Evolutionary conservation across 1,140 invertebrate genomes (phyloP).

Genomic region (Stenopsyche tienmushanensis): DNA sequence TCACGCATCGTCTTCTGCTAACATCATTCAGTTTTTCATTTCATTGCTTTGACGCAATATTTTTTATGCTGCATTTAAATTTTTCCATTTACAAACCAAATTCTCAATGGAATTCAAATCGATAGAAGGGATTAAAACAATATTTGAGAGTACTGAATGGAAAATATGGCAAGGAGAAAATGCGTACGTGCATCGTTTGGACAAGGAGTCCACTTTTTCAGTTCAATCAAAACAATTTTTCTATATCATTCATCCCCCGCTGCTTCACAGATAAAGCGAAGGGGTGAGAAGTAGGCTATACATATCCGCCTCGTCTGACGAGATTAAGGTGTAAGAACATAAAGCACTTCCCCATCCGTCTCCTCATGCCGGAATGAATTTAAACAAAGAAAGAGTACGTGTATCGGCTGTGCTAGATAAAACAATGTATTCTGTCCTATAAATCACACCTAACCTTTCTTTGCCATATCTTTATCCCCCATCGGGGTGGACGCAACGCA

Average conservation of each 20-base stretch:
- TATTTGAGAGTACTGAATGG: no score
- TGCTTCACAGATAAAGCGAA: not conserved
- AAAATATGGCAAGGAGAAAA: no score
- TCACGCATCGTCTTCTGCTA: no score
- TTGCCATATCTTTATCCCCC: slow-evolving; percentile 33
- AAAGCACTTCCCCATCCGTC: not conserved
- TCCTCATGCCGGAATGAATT: slow-evolving; percentile 24
- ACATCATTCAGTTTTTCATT: no score
- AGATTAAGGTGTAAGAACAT: not conserved
- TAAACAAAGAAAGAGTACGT: slow-evolving; percentile 33
- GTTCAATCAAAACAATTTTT: not conserved
- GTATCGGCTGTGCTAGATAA: slow-evolving; percentile 32
- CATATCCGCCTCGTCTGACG: not conserved
- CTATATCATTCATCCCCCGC: not conserved
- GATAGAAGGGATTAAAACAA: no score
- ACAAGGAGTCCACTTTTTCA: no score
- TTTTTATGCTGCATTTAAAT: no score
- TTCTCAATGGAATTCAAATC: no score
- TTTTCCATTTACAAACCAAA: no score
- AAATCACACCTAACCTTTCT: slow-evolving; percentile 39
- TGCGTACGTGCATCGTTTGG: no score
- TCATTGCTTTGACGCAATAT: no score
- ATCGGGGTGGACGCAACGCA: slow-evolving; percentile 8
- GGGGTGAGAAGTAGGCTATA: not conserved
- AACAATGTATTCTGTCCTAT: slow-evolving; percentile 39